Percentiles rank a stretch among this genome's conserved stretches.
These are phyloP conservation scores for Condylura cristata DNA, from an alignment of 2,113 vertebrate species.

Conservation along the genomic window DNA sequence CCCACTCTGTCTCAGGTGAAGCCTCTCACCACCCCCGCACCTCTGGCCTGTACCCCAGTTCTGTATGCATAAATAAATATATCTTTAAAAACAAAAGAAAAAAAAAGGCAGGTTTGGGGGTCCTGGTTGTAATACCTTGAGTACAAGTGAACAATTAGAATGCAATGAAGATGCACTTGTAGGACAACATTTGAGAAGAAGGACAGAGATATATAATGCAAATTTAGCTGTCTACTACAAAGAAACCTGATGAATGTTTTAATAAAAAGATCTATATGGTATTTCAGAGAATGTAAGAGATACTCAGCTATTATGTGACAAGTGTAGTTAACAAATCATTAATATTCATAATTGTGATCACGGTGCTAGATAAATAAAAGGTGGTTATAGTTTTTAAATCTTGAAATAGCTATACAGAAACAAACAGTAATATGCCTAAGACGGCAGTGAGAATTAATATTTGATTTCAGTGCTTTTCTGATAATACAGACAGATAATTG, in stretches of 20 bases:
- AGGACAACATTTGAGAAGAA: neutral
- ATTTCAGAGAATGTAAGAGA: neutral
- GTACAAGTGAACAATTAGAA: neutral
- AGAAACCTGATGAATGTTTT: neutral
- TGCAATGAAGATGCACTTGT: neutral
- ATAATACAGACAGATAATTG: neutral
- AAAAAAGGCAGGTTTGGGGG: too few relatives aligned
- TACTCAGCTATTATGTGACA: neutral
- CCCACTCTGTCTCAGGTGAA: too few relatives aligned
- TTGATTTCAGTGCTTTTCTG: conserved; percentile 8
- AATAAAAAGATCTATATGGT: conserved; percentile 6
- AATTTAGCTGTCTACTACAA: neutral
- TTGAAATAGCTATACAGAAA: neutral
- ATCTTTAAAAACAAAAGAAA: too few relatives aligned
- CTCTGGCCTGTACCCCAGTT: too few relatives aligned
- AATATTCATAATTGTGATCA: conserved; percentile 7
- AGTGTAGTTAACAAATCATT: neutral
- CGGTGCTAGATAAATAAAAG: conserved; percentile 6
- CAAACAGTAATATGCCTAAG: neutral
- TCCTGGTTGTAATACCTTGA: too few relatives aligned
- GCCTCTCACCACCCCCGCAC: too few relatives aligned
- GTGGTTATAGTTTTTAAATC: neutral
- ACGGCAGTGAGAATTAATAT: neutral
- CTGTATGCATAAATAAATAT: too few relatives aligned
- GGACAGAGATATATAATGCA: neutral